phyloP scores from a whole-genome alignment of 2,888 invertebrate species.

The Drosophila merina region DNA sequence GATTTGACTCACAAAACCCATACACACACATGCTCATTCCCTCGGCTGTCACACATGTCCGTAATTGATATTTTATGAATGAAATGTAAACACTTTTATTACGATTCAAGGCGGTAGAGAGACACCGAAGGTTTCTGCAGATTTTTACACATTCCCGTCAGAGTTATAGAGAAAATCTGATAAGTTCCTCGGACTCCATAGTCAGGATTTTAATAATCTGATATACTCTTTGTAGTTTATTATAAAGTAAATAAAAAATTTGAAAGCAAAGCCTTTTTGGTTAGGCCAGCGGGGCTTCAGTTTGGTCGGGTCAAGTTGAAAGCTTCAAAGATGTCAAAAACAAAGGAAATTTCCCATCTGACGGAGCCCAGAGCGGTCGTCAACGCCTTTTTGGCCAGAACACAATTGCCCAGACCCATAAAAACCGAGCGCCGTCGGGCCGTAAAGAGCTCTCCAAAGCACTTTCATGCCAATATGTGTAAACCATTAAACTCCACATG shows the following conservation, averaged over 20 bases:
- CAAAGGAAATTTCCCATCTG: constrained; percentile 29
- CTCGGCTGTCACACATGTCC: constrained; percentile 71
- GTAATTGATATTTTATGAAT: constrained; percentile 80
- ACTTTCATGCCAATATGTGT: constrained; percentile 57
- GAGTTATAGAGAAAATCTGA: constrained; percentile 1
- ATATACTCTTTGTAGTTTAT: neutral
- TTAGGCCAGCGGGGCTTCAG: neutral
- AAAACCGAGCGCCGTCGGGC: constrained; percentile 25
- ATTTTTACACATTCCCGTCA: neutral
- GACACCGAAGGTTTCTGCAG: constrained; percentile 3
- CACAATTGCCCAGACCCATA: constrained; percentile 41
- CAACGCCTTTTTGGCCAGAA: constrained; percentile 35
- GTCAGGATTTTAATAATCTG: neutral
- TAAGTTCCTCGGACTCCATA: neutral
- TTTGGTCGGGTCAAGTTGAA: constrained; percentile 1
- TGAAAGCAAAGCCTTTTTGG: neutral
- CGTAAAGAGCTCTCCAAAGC: constrained; percentile 47
- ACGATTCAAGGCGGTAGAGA: constrained; percentile 35
- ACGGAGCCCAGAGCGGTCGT: constrained; percentile 27
- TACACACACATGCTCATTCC: constrained; percentile 23
- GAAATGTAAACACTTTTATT: constrained; percentile 78
- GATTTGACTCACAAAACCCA: constrained; percentile 72
- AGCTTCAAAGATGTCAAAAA: constrained; percentile 34
- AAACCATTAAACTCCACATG: constrained; percentile 47
- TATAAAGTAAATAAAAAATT: neutral